phyloP scores from a whole-genome alignment of 2,113 vertebrate genomes.

The Eurystomus gularis region DNA sequence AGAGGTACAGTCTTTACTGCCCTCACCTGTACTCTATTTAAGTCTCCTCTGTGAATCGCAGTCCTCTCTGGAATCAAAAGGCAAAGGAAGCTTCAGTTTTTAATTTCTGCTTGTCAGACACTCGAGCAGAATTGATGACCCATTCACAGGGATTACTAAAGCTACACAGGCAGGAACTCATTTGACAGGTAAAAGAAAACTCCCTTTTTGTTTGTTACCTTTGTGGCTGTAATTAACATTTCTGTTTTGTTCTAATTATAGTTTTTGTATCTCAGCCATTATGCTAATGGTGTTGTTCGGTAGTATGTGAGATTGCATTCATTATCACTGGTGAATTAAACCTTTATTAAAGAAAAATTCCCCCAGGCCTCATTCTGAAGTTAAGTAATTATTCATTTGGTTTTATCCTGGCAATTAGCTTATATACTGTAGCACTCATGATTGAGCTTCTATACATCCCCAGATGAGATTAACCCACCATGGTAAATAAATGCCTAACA shows the following conservation, averaged over 20 bases:
- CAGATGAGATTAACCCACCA: constrained; percentile 80
- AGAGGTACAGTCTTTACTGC: background rate
- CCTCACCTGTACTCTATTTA: background rate
- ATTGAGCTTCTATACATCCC: constrained; percentile 78
- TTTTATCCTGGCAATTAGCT: constrained; percentile 85
- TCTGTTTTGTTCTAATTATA: constrained; percentile 86
- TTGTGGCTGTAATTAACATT: constrained; percentile 82
- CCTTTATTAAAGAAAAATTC: constrained; percentile 88
- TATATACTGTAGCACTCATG: constrained; percentile 82
- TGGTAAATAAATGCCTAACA: constrained; percentile 78
- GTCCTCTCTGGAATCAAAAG: background rate
- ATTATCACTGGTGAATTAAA: constrained; percentile 89
- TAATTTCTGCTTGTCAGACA: constrained; percentile 50
- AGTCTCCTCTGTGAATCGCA: background rate
- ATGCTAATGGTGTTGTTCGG: constrained; percentile 86
- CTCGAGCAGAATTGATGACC: background rate
- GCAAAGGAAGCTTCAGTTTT: background rate
- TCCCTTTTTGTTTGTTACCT: constrained; percentile 76
- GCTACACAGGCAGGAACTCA: background rate
- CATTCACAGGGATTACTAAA: background rate
- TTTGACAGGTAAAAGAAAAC: constrained; percentile 55
- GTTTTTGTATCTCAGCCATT: constrained; percentile 85
- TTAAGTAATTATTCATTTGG: constrained; percentile 88
- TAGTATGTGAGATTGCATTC: constrained; percentile 88
- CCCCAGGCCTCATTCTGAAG: constrained; percentile 82